phyloP scores from a whole-genome alignment of 2,888 invertebrate species.

The Lagria hirta region DNA sequence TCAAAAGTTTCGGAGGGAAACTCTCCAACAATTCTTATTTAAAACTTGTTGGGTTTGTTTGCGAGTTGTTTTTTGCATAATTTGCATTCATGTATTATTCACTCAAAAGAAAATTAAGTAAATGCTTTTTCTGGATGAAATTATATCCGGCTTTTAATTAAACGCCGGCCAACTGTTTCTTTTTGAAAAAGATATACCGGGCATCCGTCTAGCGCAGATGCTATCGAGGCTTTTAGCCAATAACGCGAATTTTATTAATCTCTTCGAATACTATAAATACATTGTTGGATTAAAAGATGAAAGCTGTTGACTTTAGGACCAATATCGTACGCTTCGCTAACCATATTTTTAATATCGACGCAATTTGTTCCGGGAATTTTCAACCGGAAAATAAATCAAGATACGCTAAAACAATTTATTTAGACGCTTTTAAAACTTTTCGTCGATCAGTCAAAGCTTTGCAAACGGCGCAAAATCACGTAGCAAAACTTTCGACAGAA shows the following conservation, averaged over 20 bases:
- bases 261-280: constrained; percentile 20
- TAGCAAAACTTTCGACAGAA: constrained; percentile 15
- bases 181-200: constrained; percentile 10
- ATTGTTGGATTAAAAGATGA: constrained; percentile 20
- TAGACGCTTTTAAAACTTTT: constrained; percentile 8
- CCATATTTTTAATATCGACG: constrained; percentile 24
- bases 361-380: constrained; percentile 10
- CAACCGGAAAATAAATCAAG: constrained; percentile 17
- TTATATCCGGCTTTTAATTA: constrained; percentile 20
- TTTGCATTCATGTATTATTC: constrained; percentile 25
- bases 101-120: too few species aligned
- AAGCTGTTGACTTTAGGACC: constrained; percentile 22
- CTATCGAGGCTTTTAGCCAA: constrained; percentile 16
- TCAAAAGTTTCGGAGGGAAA: constrained; percentile 17
- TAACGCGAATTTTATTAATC: constrained; percentile 24
- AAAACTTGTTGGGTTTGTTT: constrained; percentile 21
- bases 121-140: too few species aligned
- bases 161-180: constrained; percentile 15
- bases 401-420: constrained; percentile 20
- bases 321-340: constrained; percentile 21
- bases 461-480: constrained; percentile 16
- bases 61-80: constrained; percentile 20
- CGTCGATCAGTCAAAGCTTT: constrained; percentile 18
- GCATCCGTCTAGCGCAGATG: constrained; percentile 14
- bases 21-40: constrained; percentile 22